Evolutionary conservation across 1,140 invertebrate species (phyloP).

Genomic region (Anadara kagoshimensis): DNA sequence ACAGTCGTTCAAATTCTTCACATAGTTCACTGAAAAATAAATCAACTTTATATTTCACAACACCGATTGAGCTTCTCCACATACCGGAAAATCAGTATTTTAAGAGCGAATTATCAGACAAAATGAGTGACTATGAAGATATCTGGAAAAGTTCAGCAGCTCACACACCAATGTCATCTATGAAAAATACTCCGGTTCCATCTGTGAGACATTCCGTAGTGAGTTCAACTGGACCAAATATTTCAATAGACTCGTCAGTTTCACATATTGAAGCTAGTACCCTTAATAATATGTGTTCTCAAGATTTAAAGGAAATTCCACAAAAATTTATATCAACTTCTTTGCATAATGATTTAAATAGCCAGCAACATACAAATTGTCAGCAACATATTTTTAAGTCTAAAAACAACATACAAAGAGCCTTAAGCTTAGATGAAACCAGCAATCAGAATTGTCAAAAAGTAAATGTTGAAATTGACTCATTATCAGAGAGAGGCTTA

Average conservation of each 20-base stretch:
- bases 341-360: slow-evolving; percentile 8
- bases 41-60: slow-evolving; percentile 72
- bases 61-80: slow-evolving; percentile 55
- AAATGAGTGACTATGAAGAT: slow-evolving; percentile 96
- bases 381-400: slow-evolving; percentile 7
- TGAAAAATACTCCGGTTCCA: slow-evolving; percentile 17
- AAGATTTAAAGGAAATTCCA: background rate
- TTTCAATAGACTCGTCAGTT: background rate
- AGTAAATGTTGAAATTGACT: slow-evolving; percentile 1
- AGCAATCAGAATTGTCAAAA: background rate
- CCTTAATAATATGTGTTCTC: slow-evolving; percentile 6
- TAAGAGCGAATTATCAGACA: slow-evolving; percentile 89
- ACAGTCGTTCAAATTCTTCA: slow-evolving; percentile 29
- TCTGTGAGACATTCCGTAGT: slow-evolving; percentile 13
- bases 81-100: slow-evolving; percentile 79
- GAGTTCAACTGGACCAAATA: slow-evolving; percentile 10
- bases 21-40: slow-evolving; percentile 32
- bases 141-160: slow-evolving; percentile 81
- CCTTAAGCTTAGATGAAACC: slow-evolving; percentile 22
- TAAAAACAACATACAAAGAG: slow-evolving; percentile 14
- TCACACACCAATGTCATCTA: slow-evolving; percentile 30
- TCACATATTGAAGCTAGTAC: background rate
- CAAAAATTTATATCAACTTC: background rate
- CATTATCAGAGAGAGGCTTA: slow-evolving; percentile 13
- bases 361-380: no score